phyloP scores from a whole-genome alignment of 2,797 vertebrate species.

The Rhodeus uyekii region DNA sequence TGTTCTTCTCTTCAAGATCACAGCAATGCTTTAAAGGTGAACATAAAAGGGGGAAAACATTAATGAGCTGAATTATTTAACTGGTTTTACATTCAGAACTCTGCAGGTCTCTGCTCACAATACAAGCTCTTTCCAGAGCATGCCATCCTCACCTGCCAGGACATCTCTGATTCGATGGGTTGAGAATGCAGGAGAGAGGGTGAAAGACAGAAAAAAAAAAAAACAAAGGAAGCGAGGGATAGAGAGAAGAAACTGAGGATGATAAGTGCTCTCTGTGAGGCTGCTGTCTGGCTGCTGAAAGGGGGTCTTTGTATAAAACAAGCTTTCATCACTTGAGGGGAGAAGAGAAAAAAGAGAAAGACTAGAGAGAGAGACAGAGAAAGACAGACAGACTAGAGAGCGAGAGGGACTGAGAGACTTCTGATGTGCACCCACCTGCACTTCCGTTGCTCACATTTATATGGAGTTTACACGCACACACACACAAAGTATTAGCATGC shows the following conservation, averaged over 20 bases:
- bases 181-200: slow-evolving; percentile 33
- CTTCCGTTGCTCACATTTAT: slow-evolving; percentile 39
- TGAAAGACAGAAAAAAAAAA: slow-evolving; percentile 43
- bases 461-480: slow-evolving; percentile 42
- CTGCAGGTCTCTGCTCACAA: not conserved
- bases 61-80: not conserved
- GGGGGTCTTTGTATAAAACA: slow-evolving; percentile 59
- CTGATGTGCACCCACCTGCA: slow-evolving; percentile 62
- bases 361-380: not conserved
- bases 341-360: slow-evolving; percentile 18
- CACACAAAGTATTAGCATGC: slow-evolving; percentile 49
- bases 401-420: slow-evolving; percentile 32
- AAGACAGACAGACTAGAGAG: not conserved
- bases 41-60: not conserved
- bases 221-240: slow-evolving; percentile 29
- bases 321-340: slow-evolving; percentile 58
- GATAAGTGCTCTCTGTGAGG: slow-evolving; percentile 59
- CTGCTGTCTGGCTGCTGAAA: slow-evolving; percentile 57
- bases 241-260: slow-evolving; percentile 46
- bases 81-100: slow-evolving; percentile 16
- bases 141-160: slow-evolving; percentile 33
- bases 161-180: slow-evolving; percentile 43
- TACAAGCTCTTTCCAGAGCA: slow-evolving; percentile 2
- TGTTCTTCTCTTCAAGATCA: not conserved
- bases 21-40: not conserved